Evolutionary conservation across 1,140 invertebrate species (phyloP).

Genomic region (Bombus confusus): DNA sequence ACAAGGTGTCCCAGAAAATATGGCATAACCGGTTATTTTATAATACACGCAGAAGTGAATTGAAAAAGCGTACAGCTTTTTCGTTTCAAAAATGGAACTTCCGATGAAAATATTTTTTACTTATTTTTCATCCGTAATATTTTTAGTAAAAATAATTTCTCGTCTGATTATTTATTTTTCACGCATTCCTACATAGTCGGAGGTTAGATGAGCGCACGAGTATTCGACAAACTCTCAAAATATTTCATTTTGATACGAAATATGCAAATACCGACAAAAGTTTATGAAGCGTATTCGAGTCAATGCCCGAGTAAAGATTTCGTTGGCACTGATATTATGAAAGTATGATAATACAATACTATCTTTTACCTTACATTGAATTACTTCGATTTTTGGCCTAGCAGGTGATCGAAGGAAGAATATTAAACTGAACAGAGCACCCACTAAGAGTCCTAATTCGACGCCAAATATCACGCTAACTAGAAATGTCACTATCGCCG

Average conservation of each 20-base stretch:
- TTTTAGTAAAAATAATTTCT: too few relatives aligned
- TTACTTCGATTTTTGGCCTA: constrained; percentile 77
- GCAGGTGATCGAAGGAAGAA: constrained; percentile 85
- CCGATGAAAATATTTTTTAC: not conserved
- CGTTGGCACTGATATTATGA: not conserved
- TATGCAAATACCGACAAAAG: not conserved
- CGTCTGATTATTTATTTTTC: too few relatives aligned
- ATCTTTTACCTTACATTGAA: constrained; percentile 76
- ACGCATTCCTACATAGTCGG: not conserved
- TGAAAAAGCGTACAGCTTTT: not conserved
- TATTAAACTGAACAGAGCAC: constrained; percentile 84
- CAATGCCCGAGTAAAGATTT: not conserved
- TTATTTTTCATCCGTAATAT: too few relatives aligned
- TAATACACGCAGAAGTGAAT: not conserved
- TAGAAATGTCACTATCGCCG: constrained; percentile 84
- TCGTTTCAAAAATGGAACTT: too few relatives aligned
- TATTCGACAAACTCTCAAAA: not conserved
- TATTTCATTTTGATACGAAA: not conserved
- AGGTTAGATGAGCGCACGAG: not conserved
- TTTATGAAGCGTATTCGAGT: not conserved
- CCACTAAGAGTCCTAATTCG: constrained; percentile 87
- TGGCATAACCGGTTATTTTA: not conserved
- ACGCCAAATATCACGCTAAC: constrained; percentile 84
- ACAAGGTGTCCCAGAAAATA: not conserved
- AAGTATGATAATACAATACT: not conserved